Evolutionary conservation across 35 echinoderm and acorn worm genomes (phyloP).

Genomic region (Heliocidaris tuberculata): DNA sequence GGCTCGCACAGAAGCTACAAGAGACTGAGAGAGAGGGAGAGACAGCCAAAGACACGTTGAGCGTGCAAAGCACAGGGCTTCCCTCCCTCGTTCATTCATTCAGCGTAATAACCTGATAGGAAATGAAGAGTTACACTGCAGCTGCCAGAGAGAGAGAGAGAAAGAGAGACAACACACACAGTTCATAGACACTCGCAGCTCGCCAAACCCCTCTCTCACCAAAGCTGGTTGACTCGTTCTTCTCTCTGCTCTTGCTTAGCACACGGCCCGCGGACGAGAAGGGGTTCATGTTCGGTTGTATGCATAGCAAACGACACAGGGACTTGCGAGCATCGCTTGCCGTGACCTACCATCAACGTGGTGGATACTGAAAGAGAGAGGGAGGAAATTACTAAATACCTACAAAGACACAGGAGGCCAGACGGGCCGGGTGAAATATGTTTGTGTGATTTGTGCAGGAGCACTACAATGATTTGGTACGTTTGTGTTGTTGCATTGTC

Average conservation of each 20-base stretch:
- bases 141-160: background rate
- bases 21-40: background rate
- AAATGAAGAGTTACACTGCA: constrained; percentile 49
- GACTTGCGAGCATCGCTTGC: background rate
- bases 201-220: background rate
- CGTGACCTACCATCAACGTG: background rate
- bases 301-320: background rate
- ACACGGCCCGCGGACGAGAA: background rate
- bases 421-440: background rate
- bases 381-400: constrained; percentile 22
- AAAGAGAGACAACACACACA: background rate
- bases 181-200: background rate
- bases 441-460: constrained; percentile 8
- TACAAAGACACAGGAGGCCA: constrained; percentile 16
- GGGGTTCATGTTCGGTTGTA: background rate
- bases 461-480: constrained; percentile 15
- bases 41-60: background rate
- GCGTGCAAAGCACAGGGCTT: background rate
- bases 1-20: background rate
- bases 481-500: constrained; percentile 8
- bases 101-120: constrained; percentile 40
- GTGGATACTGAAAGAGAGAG: constrained; percentile 20
- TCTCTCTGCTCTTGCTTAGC: background rate
- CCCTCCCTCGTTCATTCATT: constrained; percentile 33
- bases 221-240: background rate